Conservation (phyloP, 2,888 invertebrate species). For the Meloe dianella region DNA sequence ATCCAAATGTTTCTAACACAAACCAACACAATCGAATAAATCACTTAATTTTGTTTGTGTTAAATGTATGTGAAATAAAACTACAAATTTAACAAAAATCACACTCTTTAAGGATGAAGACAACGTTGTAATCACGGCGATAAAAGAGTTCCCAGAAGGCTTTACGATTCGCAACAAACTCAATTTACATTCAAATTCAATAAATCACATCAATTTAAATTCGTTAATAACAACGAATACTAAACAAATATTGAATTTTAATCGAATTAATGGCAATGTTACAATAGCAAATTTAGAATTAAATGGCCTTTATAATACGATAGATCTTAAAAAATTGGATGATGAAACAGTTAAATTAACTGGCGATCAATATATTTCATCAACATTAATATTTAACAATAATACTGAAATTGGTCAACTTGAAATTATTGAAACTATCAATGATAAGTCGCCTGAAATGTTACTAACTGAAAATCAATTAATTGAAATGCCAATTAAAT, state of each 20-base stretch:
- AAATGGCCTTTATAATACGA: conserved; percentile 56
- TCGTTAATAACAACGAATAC: conserved; percentile 62
- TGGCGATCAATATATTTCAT: conserved; percentile 55
- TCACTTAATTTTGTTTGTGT: too few relatives aligned
- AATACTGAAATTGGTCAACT: conserved; percentile 50
- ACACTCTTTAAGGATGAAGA: conserved; percentile 48
- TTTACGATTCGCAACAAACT: conserved; percentile 57
- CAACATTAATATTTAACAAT: conserved; percentile 56
- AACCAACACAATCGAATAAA: too few relatives aligned
- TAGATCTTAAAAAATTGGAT: conserved; percentile 59
- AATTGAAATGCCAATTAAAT: conserved; percentile 35
- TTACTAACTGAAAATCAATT: background rate
- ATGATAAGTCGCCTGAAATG: conserved; percentile 48
- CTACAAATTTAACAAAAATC: background rate
- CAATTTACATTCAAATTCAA: conserved; percentile 54
- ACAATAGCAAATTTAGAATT: conserved; percentile 60
- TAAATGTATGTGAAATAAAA: too few relatives aligned
- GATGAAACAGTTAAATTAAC: conserved; percentile 56
- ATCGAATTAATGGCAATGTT: conserved; percentile 56
- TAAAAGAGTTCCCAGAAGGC: conserved; percentile 59
- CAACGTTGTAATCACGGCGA: conserved; percentile 55
- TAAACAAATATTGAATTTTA: conserved; percentile 59
- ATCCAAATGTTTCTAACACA: too few relatives aligned
- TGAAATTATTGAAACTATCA: conserved; percentile 53
- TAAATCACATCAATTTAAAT: conserved; percentile 60